Evolutionary conservation across 35 echinoderm and acorn worm species (phyloP), one percentile per base, ranked within the genome.

Genomic region (Hemicentrotus pulcherrimus): DNA sequence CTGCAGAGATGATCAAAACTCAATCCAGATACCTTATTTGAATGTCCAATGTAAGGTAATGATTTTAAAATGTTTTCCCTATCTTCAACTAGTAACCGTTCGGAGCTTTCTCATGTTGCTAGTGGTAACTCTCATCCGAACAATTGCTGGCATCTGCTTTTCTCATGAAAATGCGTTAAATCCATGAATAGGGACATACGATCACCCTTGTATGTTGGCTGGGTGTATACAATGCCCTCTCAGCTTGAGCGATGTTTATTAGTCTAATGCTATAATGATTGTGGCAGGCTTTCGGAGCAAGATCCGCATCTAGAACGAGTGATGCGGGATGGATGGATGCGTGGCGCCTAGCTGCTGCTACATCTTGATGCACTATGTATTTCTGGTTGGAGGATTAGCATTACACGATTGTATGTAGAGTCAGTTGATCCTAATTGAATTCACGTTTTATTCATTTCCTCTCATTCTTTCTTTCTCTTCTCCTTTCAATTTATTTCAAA

Each of bases 261-360:
- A 78, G 65, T 78, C 65, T 78, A 78, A 78, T 78, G 65, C 65
- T 78, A 78, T 28, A 78, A 78, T 78, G 65, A 78, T 78, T 28
- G 22, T n/a, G 65, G 19, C 65, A 78, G 65, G 28, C 22, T 78
- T 78, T 78, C 65, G 65, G 4, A 7, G 22, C 65, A 28, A 18
- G 65, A 78, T 22, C 50, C 15, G 11, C 9, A 55, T 55, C 65
- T 78, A 4, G 65, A 78, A 28, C 65, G 65, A 28, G 19, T 78
- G 65, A 78, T 78, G 24, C 19, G 19, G 65, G 65, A n/a, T 78
- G 65, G 65, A n/a, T 78, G 52, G 52, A 59, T 59, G 65, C 19
- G 65, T 78, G 65, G 65, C 65, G 65, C 65, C 65, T 28, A 41
- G 35, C 35, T 41, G 35, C 35, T 41, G 19, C 24, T 78, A 8